phyloP scores from a whole-genome alignment of 2,113 vertebrate genomes.

The Acinonyx jubatus region DNA sequence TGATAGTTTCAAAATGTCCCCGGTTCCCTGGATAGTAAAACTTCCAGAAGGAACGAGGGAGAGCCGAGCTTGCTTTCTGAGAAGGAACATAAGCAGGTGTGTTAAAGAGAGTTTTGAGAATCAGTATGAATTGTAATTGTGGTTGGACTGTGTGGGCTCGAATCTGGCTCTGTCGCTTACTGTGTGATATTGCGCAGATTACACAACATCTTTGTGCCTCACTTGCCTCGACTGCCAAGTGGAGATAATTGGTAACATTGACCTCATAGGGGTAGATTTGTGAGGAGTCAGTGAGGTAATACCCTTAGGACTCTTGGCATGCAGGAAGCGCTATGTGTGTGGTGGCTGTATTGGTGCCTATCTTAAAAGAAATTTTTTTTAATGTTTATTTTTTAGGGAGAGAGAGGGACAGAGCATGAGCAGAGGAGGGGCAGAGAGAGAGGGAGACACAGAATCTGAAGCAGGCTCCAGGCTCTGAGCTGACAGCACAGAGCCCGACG shows the following conservation, averaged over 20 bases:
- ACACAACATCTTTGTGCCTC: slow-evolving; percentile 25
- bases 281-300: neutral
- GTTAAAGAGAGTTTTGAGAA: slow-evolving; percentile 18
- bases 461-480: too few species aligned
- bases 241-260: neutral
- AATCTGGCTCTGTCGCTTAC: neutral
- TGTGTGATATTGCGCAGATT: neutral
- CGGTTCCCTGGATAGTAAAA: slow-evolving; percentile 31
- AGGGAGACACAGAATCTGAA: too few species aligned
- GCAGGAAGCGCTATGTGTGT: neutral
- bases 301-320: neutral
- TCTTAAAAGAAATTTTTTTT: neutral
- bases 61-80: slow-evolving; percentile 12
- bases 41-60: slow-evolving; percentile 21
- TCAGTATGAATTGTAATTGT: neutral
- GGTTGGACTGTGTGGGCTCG: neutral
- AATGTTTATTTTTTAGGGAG: too few species aligned
- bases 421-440: too few species aligned
- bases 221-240: neutral
- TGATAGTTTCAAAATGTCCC: slow-evolving; percentile 2
- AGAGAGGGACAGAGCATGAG: too few species aligned
- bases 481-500: too few species aligned
- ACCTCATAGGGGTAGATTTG: neutral
- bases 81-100: neutral
- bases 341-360: neutral